These are phyloP conservation scores for Manacus vitellinus DNA, from an alignment of 2,113 vertebrate genomes.

Conservation along the genomic window DNA sequence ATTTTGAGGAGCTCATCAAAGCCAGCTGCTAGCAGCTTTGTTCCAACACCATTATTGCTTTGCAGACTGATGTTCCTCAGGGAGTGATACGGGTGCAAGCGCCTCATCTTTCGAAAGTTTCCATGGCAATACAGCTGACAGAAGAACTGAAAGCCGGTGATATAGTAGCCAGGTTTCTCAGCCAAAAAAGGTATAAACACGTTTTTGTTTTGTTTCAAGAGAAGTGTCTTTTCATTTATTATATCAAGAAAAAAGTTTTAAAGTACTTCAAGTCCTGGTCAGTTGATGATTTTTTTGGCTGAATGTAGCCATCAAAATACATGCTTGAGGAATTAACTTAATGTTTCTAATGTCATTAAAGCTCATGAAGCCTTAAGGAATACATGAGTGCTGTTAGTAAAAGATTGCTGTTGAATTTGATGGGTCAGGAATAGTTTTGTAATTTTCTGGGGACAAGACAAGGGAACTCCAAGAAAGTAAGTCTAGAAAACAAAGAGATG, in stretches of 20 bases:
- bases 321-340: not conserved
- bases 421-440: not conserved
- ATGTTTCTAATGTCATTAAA: not conserved
- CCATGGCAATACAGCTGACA: slow-evolving; percentile 95
- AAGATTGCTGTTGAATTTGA: not conserved
- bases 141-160: slow-evolving; percentile 91
- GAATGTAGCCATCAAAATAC: not conserved
- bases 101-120: slow-evolving; percentile 93
- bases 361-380: not conserved
- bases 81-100: slow-evolving; percentile 94
- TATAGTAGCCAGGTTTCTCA: slow-evolving; percentile 91
- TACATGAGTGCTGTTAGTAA: not conserved
- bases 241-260: not conserved
- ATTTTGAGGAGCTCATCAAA: slow-evolving; percentile 50
- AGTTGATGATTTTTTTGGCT: not conserved
- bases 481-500: not conserved
- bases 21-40: slow-evolving; percentile 68
- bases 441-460: not conserved
- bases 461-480: not conserved
- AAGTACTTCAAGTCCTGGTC: not conserved
- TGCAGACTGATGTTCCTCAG: slow-evolving; percentile 82
- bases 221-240: not conserved
- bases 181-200: slow-evolving; percentile 86
- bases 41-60: slow-evolving; percentile 74
- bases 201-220: not conserved